Percentiles rank a stretch among this genome's conserved stretches.
Conservation (phyloP, 2,113 vertebrate genomes). For the Danionella cerebrum region DNA sequence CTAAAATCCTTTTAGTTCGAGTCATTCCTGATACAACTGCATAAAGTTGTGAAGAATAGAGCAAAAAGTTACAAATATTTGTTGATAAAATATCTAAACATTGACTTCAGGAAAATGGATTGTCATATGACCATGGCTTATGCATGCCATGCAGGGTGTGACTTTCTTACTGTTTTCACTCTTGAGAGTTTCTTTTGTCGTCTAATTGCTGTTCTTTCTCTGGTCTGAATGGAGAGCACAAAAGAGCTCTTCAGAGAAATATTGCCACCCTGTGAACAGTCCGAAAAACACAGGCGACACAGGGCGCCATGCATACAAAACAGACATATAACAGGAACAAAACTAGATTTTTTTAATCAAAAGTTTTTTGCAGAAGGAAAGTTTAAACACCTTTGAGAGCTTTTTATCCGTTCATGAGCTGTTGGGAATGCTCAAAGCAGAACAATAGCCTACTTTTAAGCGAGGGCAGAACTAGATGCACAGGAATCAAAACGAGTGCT, state of each 20-base stretch:
- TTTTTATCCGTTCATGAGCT: background rate
- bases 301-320: background rate
- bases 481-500: background rate
- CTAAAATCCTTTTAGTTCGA: too few species aligned
- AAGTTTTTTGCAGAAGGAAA: background rate
- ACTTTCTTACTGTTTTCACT: background rate
- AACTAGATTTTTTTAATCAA: background rate
- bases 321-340: background rate
- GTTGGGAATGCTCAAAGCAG: background rate
- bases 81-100: too few species aligned
- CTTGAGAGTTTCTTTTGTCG: constrained; percentile 2
- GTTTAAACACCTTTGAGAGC: background rate
- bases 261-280: constrained; percentile 42
- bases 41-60: too few species aligned
- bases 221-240: background rate
- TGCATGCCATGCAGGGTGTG: background rate
- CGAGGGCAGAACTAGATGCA: background rate
- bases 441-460: constrained; percentile 21
- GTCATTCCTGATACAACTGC: too few species aligned
- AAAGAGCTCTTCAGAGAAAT: constrained; percentile 19
- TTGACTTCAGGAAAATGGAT: too few species aligned
- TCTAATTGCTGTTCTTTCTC: constrained; percentile 5
- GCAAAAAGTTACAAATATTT: background rate
- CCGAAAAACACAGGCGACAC: background rate
- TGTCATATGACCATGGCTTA: background rate